phyloP scores from a whole-genome alignment of 2,797 vertebrate genomes.

The Eospalax fontanierii region DNA sequence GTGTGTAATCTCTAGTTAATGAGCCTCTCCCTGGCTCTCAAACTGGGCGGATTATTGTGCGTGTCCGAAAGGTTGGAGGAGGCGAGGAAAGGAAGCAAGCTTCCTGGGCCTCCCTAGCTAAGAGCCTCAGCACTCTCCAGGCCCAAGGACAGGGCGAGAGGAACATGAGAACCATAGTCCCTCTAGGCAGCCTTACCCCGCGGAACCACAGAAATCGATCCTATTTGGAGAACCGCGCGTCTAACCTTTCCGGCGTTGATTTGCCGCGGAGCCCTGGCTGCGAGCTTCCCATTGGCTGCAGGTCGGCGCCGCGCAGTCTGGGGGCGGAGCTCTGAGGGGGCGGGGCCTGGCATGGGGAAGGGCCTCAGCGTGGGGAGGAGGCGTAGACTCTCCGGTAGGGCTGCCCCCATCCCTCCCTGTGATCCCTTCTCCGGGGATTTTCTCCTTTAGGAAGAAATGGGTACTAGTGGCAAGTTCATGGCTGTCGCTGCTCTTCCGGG shows the following conservation, averaged over 20 bases:
- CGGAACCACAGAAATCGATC: slow-evolving; percentile 86
- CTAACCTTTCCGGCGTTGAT: slow-evolving; percentile 89
- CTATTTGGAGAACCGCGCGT: slow-evolving; percentile 74
- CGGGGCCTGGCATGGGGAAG: slow-evolving; percentile 69
- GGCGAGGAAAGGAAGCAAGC: not conserved
- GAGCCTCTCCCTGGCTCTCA: slow-evolving; percentile 47
- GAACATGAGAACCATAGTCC: fast-evolving
- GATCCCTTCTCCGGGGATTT: slow-evolving; percentile 85
- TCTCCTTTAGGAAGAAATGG: slow-evolving; percentile 88
- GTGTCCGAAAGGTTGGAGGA: not conserved
- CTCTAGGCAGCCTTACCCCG: no score
- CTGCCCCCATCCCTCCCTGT: slow-evolving; percentile 68
- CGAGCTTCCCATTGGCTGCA: slow-evolving; percentile 88
- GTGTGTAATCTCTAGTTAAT: slow-evolving; percentile 30
- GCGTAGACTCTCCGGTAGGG: not conserved
- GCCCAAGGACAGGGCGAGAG: not conserved
- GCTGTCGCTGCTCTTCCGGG: slow-evolving; percentile 79
- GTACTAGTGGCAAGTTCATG: slow-evolving; percentile 88
- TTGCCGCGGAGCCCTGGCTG: slow-evolving; percentile 89
- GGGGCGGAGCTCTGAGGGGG: slow-evolving; percentile 88
- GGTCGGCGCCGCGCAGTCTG: slow-evolving; percentile 93
- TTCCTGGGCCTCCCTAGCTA: not conserved
- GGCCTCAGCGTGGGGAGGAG: not conserved
- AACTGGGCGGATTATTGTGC: not conserved
- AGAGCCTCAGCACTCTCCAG: not conserved